Evolutionary conservation across 2,113 vertebrate genomes (phyloP).

Genomic region (Tretioscincus oriximinensis): DNA sequence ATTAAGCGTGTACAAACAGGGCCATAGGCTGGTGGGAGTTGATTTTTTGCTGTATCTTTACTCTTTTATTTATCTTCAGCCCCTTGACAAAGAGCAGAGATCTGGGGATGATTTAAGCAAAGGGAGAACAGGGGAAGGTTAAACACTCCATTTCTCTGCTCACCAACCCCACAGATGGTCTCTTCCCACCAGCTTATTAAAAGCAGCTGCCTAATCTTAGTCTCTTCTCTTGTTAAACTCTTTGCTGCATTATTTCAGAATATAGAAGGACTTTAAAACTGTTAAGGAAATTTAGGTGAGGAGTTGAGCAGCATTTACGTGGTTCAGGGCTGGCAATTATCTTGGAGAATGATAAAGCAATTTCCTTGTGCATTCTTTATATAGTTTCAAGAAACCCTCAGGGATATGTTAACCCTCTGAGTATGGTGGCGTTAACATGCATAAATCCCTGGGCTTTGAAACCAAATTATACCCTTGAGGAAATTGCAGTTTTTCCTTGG

Average conservation of each 20-base stretch:
- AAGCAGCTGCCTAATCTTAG: background rate
- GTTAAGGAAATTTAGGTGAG: background rate
- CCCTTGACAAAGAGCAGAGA: background rate
- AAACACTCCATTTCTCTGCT: background rate
- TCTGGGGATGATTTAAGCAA: too few relatives aligned
- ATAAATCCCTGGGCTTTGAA: constrained; percentile 17
- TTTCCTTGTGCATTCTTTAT: constrained; percentile 11
- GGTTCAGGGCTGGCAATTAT: constrained; percentile 1
- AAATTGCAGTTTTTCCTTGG: background rate
- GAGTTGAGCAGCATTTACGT: background rate
- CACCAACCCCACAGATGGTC: too few relatives aligned
- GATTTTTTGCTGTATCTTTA: background rate
- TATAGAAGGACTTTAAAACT: background rate
- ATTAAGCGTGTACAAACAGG: too few relatives aligned
- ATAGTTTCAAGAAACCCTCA: constrained; percentile 7
- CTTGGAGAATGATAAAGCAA: constrained; percentile 16
- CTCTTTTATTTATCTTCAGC: background rate
- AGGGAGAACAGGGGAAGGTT: background rate
- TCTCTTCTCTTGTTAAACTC: background rate
- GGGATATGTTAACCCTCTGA: background rate
- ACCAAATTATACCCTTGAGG: background rate
- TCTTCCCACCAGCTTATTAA: background rate
- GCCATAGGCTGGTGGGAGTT: background rate
- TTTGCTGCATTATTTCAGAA: background rate
- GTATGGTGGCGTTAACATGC: constrained; percentile 8